Evolutionary conservation across 2,888 invertebrate species (phyloP), one percentile per base, ranked within the genome.

Genomic region (Nebria salina): DNA sequence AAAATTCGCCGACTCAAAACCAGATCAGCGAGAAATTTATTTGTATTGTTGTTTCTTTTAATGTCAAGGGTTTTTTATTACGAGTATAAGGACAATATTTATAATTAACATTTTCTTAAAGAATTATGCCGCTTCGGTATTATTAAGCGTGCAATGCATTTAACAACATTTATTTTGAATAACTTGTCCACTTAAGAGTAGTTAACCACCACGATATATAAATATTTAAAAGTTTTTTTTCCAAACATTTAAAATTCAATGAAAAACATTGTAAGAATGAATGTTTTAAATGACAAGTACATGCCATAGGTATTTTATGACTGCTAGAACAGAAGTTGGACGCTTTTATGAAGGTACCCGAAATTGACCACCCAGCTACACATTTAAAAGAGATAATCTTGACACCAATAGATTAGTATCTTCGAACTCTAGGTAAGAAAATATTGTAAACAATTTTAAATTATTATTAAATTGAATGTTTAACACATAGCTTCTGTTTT

Each of bases 281-380:
- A 54, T 65, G 66, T 76, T 65, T 65, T 34, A 66, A 76, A 66
- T 73, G 73, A 15, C 73, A 1, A 13, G n/a, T 20, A 34, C 42
- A 42, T 13, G 34, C 54, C 65, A 26, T 8, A 26, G 42, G 8
- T 76, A 34, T 65, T 41, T 65, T 65, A 76, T 76, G 76, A 66
- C 34, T 65, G 42, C 26, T 66, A 76, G 66, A 54, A 65, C 65
- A 65, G 65, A 75, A 54, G 65, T 34, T 76, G 26, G 76, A 76
- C 76, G 66, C 65, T 65, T 76, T 76, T 76, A 76, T 76, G 65
- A 76, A 41, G 65, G 76, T 15, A 65, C 66, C 65, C n/a, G 65
- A 65, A 76, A 76, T 5, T 76, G 76, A 65, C 76, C 76, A 76
- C 76, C 76, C 76, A 65, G 65, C n/a, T 66, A 76, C 41, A 66